Evolutionary conservation across 2,113 vertebrate genomes (phyloP), one percentile per base, ranked within the genome.

Genomic region (Stictonetta naevosa): DNA sequence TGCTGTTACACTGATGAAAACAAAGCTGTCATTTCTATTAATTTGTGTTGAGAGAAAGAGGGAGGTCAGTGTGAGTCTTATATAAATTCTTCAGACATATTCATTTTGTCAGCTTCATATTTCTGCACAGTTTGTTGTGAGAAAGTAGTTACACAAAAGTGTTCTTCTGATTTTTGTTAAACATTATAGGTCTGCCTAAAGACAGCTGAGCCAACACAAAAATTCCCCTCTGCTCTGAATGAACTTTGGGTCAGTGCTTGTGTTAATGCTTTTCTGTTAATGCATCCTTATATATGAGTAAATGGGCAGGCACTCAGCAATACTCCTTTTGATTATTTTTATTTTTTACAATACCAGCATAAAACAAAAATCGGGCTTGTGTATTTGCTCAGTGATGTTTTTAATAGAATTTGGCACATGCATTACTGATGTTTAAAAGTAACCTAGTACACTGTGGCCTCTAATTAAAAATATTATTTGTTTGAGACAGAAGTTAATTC

Each of bases 71-170:
- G 15, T 4, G 2, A 82, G 36, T 62, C 44, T 73, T 60, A 79
- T 34, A 92, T 69, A 73, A 82, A 86, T 83, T 94, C 50, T 88
- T 75, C 71, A 66, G 67, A 79, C 38, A 46, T 83, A 82, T 5
- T 87, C 56, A 63, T 85, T 77, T 91, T 85, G 40, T 83, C 83
- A 90, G 31, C 53, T 90, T 85, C 88, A 15, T 69, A 46, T 88
- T 38, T 76, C 82, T 66, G 20, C 44, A 53, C 22, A 85, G 36
- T 44, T 71, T 85, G 34, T 15, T 90, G 50, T 83, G n/a, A 77
- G 59, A 66, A 69, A 71, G 44, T 66, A 82, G 40, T 73, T 66
- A 58, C 38, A 28, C 46, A 69, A 11, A 48, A 48, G 23, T 28
- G 36, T 87, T 86, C n/a, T 53, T 72, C 44, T 84, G 56, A 44